Evolutionary conservation across 2,113 vertebrate species (phyloP).

Genomic region (Vicugna pacos): DNA sequence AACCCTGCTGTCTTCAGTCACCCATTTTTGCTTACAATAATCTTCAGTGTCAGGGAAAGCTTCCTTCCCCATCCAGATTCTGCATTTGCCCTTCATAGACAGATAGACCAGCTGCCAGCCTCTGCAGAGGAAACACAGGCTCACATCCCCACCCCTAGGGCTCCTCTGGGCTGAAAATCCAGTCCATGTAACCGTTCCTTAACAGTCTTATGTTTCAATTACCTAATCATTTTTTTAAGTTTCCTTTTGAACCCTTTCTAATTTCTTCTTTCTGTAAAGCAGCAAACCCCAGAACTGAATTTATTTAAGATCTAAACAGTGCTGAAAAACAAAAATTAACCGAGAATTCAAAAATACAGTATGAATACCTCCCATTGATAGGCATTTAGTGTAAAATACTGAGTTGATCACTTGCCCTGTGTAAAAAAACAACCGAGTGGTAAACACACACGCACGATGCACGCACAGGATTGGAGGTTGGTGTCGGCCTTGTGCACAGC

Average conservation of each 20-base stretch:
- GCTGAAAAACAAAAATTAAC: background rate
- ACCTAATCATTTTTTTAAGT: conserved; percentile 44
- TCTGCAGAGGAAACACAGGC: accelerated
- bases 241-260: conserved; percentile 21
- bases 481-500: background rate
- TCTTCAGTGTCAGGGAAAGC: background rate
- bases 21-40: background rate
- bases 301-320: conserved; percentile 11
- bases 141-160: background rate
- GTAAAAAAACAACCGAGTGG: background rate
- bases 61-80: background rate
- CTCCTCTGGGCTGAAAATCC: background rate
- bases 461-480: accelerated
- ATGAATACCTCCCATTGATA: background rate
- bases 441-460: accelerated
- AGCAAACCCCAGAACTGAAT: background rate
- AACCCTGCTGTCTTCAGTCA: background rate
- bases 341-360: background rate
- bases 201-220: conserved; percentile 46
- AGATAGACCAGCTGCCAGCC: background rate
- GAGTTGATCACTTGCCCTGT: background rate
- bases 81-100: background rate
- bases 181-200: background rate
- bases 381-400: background rate
- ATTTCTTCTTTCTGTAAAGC: conserved; percentile 23